Conservation (phyloP, 2,888 invertebrate genomes). For the Drosophila limbata region DNA sequence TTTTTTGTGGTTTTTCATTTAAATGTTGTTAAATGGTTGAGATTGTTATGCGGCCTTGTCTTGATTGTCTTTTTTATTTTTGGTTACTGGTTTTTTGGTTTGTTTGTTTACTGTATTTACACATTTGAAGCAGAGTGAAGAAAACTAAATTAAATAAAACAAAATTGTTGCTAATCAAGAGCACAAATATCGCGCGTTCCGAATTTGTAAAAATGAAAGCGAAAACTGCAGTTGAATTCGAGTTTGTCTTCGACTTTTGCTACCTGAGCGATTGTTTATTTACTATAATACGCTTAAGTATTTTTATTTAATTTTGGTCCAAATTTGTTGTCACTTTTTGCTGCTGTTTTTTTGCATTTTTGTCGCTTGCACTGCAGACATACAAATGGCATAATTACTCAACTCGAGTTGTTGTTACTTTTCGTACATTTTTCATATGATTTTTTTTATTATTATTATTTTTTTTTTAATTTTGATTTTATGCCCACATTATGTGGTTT, state of each 20-base stretch:
- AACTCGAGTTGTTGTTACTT: slow-evolving; percentile 34
- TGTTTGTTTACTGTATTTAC: slow-evolving; percentile 31
- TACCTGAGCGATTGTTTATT: slow-evolving; percentile 22
- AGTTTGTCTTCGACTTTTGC: slow-evolving; percentile 26
- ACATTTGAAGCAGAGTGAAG: slow-evolving; percentile 34
- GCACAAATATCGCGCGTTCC: slow-evolving; percentile 54
- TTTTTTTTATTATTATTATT: slow-evolving; percentile 12
- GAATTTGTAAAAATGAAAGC: slow-evolving; percentile 70
- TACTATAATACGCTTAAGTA: slow-evolving; percentile 14
- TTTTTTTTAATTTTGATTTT: slow-evolving; percentile 1
- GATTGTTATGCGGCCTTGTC: slow-evolving; percentile 26
- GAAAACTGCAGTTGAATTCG: slow-evolving; percentile 24
- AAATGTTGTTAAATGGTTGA: slow-evolving; percentile 7
- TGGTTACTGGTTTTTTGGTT: neutral
- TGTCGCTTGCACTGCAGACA: slow-evolving; percentile 32
- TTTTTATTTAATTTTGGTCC: slow-evolving; percentile 34
- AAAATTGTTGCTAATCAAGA: slow-evolving; percentile 63
- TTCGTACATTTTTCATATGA: slow-evolving; percentile 38
- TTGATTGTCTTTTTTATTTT: neutral
- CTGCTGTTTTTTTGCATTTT: neutral
- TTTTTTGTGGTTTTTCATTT: slow-evolving; percentile 25
- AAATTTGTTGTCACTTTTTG: slow-evolving; percentile 10
- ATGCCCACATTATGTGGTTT: slow-evolving; percentile 10
- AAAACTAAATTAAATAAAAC: slow-evolving; percentile 26
- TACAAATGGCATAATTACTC: slow-evolving; percentile 67